These are phyloP conservation scores for Oncopodura yosiiana DNA, from an alignment of 1,140 invertebrate species.

Conservation along the genomic window DNA sequence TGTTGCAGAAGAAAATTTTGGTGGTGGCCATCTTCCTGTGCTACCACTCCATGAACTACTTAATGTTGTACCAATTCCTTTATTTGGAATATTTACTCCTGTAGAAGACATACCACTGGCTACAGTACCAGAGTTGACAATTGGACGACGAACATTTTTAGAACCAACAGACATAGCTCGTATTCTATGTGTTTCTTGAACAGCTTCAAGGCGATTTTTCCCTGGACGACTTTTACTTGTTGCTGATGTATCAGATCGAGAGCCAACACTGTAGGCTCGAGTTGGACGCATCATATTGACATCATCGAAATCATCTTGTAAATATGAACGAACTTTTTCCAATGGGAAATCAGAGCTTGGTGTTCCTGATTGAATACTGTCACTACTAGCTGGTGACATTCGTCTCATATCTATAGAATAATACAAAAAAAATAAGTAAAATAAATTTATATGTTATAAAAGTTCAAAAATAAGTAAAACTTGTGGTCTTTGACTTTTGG, in stretches of 20 bases:
- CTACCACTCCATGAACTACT: slow-evolving; percentile 33
- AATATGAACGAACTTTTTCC: slow-evolving; percentile 55
- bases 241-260: slow-evolving; percentile 49
- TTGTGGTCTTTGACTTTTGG: neutral
- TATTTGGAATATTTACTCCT: neutral
- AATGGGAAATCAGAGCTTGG: slow-evolving; percentile 53
- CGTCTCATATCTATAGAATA: slow-evolving; percentile 34
- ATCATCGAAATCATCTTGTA: slow-evolving; percentile 49
- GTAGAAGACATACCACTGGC: neutral
- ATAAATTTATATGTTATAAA: neutral
- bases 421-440: slow-evolving; percentile 4
- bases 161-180: slow-evolving; percentile 29
- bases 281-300: slow-evolving; percentile 48
- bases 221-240: slow-evolving; percentile 23
- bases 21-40: slow-evolving; percentile 25
- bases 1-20: slow-evolving; percentile 7
- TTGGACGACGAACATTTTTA: slow-evolving; percentile 6
- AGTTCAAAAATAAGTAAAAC: neutral
- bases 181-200: slow-evolving; percentile 20
- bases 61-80: neutral
- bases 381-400: slow-evolving; percentile 51
- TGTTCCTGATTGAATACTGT: slow-evolving; percentile 62
- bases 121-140: neutral
- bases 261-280: slow-evolving; percentile 78
- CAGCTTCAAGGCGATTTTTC: slow-evolving; percentile 30